phyloP scores from a whole-genome alignment of 2,797 vertebrate species.

The Syndactyla subalaris region DNA sequence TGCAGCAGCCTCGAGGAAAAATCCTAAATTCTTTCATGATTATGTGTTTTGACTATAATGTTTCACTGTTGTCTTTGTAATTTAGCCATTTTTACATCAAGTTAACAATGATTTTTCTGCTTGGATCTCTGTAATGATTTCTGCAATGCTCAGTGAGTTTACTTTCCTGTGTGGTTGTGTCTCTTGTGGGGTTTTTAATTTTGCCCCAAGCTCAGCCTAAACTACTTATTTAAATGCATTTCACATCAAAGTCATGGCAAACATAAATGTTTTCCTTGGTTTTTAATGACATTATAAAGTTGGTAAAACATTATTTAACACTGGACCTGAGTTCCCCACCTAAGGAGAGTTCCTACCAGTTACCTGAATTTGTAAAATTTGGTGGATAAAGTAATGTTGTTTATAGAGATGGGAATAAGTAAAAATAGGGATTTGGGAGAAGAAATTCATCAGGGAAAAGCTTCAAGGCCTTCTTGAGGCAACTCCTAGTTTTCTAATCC shows the following conservation, averaged over 20 bases:
- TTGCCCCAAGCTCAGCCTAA: slow-evolving; percentile 27
- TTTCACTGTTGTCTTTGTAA: slow-evolving; percentile 59
- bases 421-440: not conserved
- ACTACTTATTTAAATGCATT: slow-evolving; percentile 21
- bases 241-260: slow-evolving; percentile 16
- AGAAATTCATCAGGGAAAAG: not conserved
- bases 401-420: not conserved
- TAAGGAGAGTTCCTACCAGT: not conserved
- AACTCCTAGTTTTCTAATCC: not conserved
- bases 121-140: slow-evolving; percentile 20
- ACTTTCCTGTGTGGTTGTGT: slow-evolving; percentile 25
- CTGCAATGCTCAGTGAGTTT: slow-evolving; percentile 40
- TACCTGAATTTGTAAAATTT: not conserved
- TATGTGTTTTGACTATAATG: slow-evolving; percentile 39
- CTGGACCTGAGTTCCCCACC: not conserved
- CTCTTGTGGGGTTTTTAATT: slow-evolving; percentile 22
- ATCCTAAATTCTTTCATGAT: slow-evolving; percentile 34
- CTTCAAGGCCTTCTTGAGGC: slow-evolving; percentile 5
- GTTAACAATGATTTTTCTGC: not conserved
- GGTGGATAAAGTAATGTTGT: not conserved
- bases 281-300: slow-evolving; percentile 10
- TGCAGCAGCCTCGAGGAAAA: slow-evolving; percentile 6
- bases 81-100: slow-evolving; percentile 35
- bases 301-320: not conserved
- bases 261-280: slow-evolving; percentile 6